Evolutionary conservation across 1,140 invertebrate genomes (phyloP).

Genomic region (Drosophila quadrilineata): DNA sequence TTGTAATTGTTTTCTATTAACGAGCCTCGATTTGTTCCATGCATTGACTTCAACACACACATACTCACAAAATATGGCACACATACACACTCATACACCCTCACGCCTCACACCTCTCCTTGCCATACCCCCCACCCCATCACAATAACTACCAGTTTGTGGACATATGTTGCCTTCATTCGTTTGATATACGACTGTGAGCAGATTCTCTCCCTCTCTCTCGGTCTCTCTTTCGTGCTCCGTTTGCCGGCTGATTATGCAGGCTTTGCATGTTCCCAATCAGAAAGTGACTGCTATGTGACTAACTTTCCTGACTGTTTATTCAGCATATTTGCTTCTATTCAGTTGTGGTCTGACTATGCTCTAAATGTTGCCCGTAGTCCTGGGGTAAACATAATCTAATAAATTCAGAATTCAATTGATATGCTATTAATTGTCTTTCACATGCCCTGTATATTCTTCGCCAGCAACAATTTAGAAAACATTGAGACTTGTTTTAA

Average conservation of each 20-base stretch:
- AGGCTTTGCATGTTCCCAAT: slow-evolving; percentile 47
- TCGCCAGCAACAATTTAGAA: too few relatives aligned
- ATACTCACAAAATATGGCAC: slow-evolving; percentile 63
- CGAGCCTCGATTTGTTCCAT: slow-evolving; percentile 68
- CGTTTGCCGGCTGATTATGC: slow-evolving; percentile 53
- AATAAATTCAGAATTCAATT: too few relatives aligned
- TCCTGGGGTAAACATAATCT: too few relatives aligned
- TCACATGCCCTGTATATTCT: too few relatives aligned
- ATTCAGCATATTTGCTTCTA: slow-evolving; percentile 5
- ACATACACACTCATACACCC: neutral
- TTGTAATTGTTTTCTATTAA: slow-evolving; percentile 72
- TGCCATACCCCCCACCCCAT: slow-evolving; percentile 1
- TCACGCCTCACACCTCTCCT: neutral
- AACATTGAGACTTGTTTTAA: too few relatives aligned
- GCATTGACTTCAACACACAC: slow-evolving; percentile 54
- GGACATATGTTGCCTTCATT: slow-evolving; percentile 68
- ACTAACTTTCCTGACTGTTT: slow-evolving; percentile 14
- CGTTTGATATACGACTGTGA: slow-evolving; percentile 51
- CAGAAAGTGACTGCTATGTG: slow-evolving; percentile 48
- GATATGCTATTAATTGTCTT: neutral
- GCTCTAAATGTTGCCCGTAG: too few relatives aligned
- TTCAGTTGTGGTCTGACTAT: neutral
- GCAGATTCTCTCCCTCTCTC: slow-evolving; percentile 14
- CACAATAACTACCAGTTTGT: slow-evolving; percentile 51
- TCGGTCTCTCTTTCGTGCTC: neutral